A percentile compares a stretch with the other conserved stretches of the same genome.
Conservation (phyloP, 2,113 vertebrate species). For the Zingel zingel region DNA sequence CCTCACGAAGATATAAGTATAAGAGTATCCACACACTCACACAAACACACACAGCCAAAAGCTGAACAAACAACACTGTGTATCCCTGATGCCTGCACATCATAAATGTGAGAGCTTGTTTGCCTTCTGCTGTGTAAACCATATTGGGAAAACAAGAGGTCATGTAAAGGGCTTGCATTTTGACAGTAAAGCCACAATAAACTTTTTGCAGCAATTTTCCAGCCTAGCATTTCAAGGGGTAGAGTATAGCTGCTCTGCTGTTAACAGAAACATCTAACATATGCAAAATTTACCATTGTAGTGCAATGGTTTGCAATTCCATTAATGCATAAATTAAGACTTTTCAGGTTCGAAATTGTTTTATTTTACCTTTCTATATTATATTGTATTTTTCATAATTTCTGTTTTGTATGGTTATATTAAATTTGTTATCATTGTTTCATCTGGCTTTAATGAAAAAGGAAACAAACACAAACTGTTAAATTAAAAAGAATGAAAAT, state of each 20-base stretch:
- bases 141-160: neutral
- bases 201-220: conserved; percentile 1
- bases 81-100: neutral
- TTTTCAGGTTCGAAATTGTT: neutral
- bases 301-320: neutral
- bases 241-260: neutral
- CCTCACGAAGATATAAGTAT: neutral
- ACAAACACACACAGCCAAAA: neutral
- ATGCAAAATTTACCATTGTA: neutral
- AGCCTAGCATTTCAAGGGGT: neutral
- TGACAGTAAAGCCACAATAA: conserved; percentile 3
- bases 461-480: neutral
- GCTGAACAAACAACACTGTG: neutral
- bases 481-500: neutral
- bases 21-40: neutral
- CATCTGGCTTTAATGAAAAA: neutral
- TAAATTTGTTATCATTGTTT: neutral
- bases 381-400: neutral
- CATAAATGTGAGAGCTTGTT: neutral
- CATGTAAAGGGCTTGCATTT: neutral
- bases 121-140: conserved; percentile 2
- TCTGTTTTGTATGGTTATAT: neutral
- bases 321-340: neutral
- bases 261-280: neutral
- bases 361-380: neutral